Evolutionary conservation across 1,140 invertebrate species (phyloP).

Genomic region (Drosophila orosa): DNA sequence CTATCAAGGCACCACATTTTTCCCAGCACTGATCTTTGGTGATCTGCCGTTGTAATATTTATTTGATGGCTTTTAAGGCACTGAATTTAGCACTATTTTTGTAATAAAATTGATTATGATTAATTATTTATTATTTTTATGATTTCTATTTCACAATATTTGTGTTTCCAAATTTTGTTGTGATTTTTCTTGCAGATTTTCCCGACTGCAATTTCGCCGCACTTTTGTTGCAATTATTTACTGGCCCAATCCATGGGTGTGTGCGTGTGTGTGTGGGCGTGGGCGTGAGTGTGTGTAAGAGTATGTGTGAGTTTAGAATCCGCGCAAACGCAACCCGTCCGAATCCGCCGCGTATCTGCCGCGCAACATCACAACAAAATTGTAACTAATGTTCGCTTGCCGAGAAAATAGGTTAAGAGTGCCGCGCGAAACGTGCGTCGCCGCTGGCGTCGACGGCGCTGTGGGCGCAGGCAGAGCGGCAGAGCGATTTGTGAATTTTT

Average conservation of each 20-base stretch:
- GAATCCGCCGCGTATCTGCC: constrained; percentile 80
- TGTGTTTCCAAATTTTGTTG: neutral
- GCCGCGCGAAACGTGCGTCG: constrained; percentile 71
- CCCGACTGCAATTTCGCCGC: constrained; percentile 26
- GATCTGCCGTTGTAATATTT: constrained; percentile 14
- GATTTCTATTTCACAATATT: neutral
- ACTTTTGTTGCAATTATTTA: constrained; percentile 30
- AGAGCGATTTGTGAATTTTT: constrained; percentile 53
- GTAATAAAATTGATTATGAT: neutral
- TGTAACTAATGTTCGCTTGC: constrained; percentile 78
- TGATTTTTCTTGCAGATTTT: constrained; percentile 38
- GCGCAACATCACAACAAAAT: constrained; percentile 83
- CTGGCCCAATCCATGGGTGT: constrained; percentile 27
- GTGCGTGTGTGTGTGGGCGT: constrained; percentile 17
- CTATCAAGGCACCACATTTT: constrained; percentile 70
- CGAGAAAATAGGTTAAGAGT: constrained; percentile 84
- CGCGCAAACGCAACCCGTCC: constrained; percentile 79
- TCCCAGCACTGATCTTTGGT: constrained; percentile 36
- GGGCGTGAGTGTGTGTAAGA: constrained; percentile 39
- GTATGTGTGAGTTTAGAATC: constrained; percentile 67
- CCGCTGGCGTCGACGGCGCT: constrained; percentile 36
- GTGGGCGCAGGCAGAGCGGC: constrained; percentile 29
- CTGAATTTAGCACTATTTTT: constrained; percentile 60
- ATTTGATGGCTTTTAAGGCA: constrained; percentile 60
- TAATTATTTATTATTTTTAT: neutral